Evolutionary conservation across 2,113 vertebrate species (phyloP).

Genomic region (Pangasianodon hypophthalmus): DNA sequence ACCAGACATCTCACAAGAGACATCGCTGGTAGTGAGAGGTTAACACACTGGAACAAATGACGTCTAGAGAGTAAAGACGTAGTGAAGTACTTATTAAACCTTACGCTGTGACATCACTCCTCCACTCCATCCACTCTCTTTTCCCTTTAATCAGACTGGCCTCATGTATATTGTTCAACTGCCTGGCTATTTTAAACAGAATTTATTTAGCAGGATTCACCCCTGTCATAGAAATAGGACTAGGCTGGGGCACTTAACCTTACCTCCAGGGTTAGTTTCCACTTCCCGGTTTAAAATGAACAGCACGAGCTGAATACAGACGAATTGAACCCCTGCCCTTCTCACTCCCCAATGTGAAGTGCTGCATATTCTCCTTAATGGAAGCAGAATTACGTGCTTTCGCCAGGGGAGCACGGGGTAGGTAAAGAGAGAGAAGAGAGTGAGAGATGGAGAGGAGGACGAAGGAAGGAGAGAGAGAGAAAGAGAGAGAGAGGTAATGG

Average conservation of each 20-base stretch:
- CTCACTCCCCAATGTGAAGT: slow-evolving; percentile 54
- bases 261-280: slow-evolving; percentile 53
- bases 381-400: slow-evolving; percentile 60
- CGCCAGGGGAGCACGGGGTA: slow-evolving; percentile 45
- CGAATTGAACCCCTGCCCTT: slow-evolving; percentile 56
- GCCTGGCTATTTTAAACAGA: slow-evolving; percentile 44
- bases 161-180: slow-evolving; percentile 22
- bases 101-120: not conserved
- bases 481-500: slow-evolving; percentile 8
- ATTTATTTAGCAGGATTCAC: slow-evolving; percentile 45
- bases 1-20: not conserved
- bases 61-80: slow-evolving; percentile 62
- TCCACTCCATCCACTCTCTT: slow-evolving; percentile 52
- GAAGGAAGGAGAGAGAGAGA: not conserved
- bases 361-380: slow-evolving; percentile 62
- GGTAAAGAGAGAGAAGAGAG: slow-evolving; percentile 4
- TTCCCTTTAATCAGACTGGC: slow-evolving; percentile 35
- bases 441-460: not conserved
- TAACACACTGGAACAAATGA: slow-evolving; percentile 63
- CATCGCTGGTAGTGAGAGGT: slow-evolving; percentile 65
- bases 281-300: slow-evolving; percentile 51
- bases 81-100: not conserved
- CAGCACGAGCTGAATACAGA: slow-evolving; percentile 47
- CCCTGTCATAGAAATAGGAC: slow-evolving; percentile 44
- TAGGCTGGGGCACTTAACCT: slow-evolving; percentile 51